Conservation (phyloP, 2,797 vertebrate genomes). For the Numenius phaeopus region DNA sequence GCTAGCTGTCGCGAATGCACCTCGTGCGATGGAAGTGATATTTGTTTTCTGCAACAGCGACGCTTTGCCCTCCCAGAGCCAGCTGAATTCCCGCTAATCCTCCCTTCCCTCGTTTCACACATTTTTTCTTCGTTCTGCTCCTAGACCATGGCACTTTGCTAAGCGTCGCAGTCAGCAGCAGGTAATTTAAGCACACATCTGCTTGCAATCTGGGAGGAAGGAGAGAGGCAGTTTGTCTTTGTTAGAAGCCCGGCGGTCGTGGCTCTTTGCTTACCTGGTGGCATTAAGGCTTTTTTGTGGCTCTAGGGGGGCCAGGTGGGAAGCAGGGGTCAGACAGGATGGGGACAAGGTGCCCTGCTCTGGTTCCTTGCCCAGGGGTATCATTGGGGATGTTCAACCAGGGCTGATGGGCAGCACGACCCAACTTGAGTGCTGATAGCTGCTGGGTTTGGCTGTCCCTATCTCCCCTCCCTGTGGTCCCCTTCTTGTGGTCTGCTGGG, state of each 20-base stretch:
- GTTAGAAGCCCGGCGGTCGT: not conserved
- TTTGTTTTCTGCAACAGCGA: not conserved
- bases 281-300: not conserved
- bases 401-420: not conserved
- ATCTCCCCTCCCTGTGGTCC: not conserved
- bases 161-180: slow-evolving; percentile 45
- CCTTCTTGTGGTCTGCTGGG: not conserved
- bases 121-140: slow-evolving; percentile 18
- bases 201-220: slow-evolving; percentile 70
- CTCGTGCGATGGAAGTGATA: not conserved
- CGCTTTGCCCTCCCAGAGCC: slow-evolving; percentile 32
- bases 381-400: fast-evolving
- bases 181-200: slow-evolving; percentile 70
- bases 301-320: not conserved
- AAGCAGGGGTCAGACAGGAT: not conserved
- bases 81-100: slow-evolving; percentile 59
- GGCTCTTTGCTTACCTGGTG: slow-evolving; percentile 35
- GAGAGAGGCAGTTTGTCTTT: slow-evolving; percentile 50
- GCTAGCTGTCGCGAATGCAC: not conserved
- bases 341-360: not conserved
- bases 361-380: fast-evolving
- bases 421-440: not conserved
- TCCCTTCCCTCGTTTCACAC: not conserved
- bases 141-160: not conserved
- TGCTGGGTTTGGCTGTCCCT: not conserved